These are phyloP conservation scores for Discoglossus pictus DNA, from an alignment of 2,797 vertebrate species.

Conservation along the genomic window DNA sequence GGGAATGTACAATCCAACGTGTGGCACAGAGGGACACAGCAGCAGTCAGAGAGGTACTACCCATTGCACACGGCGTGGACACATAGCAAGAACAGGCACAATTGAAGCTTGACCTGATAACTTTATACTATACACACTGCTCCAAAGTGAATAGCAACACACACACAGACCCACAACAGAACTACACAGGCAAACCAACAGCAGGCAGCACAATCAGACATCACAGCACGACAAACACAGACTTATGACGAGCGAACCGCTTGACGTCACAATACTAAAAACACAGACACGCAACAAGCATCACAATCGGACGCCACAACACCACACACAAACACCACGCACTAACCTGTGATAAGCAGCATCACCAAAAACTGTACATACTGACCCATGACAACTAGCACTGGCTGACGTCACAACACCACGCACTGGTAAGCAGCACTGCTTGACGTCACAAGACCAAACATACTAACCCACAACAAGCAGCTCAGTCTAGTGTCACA, in stretches of 20 bases:
- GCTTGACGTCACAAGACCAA: constrained; percentile 15
- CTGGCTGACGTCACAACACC: constrained; percentile 15
- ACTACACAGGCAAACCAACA: neutral
- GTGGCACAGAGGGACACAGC: constrained; percentile 18
- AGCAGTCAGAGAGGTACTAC: no score
- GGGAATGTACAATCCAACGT: constrained; percentile 1
- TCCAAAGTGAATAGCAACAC: no score
- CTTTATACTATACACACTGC: no score
- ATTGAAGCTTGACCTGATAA: no score
- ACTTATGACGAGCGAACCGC: neutral
- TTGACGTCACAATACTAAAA: constrained; percentile 2
- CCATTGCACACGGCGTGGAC: constrained; percentile 10
- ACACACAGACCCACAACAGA: no score
- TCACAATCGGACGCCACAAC: constrained; percentile 10
- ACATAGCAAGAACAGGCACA: neutral
- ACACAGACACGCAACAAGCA: constrained; percentile 18
- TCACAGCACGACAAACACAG: neutral
- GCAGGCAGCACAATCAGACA: neutral
- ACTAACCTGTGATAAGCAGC: neutral
- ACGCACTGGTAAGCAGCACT: constrained; percentile 9
- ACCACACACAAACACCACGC: neutral
- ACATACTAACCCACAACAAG: no score
- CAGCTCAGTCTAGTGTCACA: neutral
- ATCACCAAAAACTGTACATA: constrained; percentile 7
- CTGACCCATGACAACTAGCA: constrained; percentile 7